Conservation (phyloP, 2,888 invertebrate species). For the Zootermopsis nevadensis region DNA sequence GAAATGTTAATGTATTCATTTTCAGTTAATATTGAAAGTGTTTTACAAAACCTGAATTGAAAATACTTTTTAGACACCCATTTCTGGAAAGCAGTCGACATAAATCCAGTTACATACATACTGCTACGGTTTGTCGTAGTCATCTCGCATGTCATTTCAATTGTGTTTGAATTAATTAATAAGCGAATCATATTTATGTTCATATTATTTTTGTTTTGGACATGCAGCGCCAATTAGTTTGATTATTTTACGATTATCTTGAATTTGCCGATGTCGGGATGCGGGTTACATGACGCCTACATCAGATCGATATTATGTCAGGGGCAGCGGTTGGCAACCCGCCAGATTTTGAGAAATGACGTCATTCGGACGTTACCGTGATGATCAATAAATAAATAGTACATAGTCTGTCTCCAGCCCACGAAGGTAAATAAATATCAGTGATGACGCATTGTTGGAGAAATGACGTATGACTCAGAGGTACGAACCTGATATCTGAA, state of each 20-base stretch:
- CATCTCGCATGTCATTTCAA: neutral
- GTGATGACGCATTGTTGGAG: neutral
- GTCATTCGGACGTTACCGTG: constrained; percentile 47
- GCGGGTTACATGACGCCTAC: constrained; percentile 29
- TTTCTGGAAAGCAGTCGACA: neutral
- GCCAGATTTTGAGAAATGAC: constrained; percentile 47
- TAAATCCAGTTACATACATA: neutral
- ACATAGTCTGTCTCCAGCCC: neutral
- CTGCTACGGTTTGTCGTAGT: neutral
- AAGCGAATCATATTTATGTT: neutral
- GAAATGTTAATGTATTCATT: neutral
- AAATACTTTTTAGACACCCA: neutral
- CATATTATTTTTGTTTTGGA: neutral
- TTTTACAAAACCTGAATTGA: neutral
- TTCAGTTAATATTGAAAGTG: neutral
- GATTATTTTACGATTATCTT: neutral
- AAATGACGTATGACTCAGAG: too few relatives aligned
- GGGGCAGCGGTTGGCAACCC: constrained; percentile 47
- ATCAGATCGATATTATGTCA: constrained; percentile 46
- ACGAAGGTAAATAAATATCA: neutral
- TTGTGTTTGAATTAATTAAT: neutral
- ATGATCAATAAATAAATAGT: constrained; percentile 44
- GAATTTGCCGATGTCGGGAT: constrained; percentile 23
- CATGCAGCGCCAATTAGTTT: neutral
- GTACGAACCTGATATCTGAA: too few relatives aligned